A percentile compares a stretch with the other conserved stretches of the same genome.
Conservation (phyloP, 2,797 vertebrate genomes). For the Microctenopoma steveboyesi region DNA sequence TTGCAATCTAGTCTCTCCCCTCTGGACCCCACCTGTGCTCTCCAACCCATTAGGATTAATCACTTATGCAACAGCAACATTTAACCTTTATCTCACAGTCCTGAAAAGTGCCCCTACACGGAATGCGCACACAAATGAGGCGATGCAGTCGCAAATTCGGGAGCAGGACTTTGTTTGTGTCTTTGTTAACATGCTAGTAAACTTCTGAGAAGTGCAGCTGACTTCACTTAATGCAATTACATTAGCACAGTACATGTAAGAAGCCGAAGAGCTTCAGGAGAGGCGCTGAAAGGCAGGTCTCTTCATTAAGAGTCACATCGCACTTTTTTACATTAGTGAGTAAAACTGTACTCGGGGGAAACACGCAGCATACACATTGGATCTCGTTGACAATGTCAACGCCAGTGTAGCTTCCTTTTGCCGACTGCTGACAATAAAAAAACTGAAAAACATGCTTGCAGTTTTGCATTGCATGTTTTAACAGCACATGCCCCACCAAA, state of each 20-base stretch:
- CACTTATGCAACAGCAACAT: slow-evolving; percentile 59
- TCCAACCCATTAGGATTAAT: slow-evolving; percentile 71
- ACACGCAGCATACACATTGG: slow-evolving; percentile 39
- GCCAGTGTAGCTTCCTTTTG: slow-evolving; percentile 4
- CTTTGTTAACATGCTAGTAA: slow-evolving; percentile 52
- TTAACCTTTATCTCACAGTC: slow-evolving; percentile 73
- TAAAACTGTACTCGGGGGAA: slow-evolving; percentile 30
- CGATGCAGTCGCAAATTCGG: slow-evolving; percentile 23
- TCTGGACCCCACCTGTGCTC: slow-evolving; percentile 68
- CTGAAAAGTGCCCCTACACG: slow-evolving; percentile 62
- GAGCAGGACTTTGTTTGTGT: slow-evolving; percentile 30
- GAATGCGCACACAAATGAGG: slow-evolving; percentile 40
- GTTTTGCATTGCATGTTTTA: slow-evolving; percentile 50
- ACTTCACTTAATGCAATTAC: slow-evolving; percentile 76
- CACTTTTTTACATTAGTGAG: slow-evolving; percentile 54
- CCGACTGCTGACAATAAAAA: slow-evolving; percentile 42
- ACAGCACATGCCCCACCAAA: slow-evolving; percentile 45
- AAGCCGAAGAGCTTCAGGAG: slow-evolving; percentile 65
- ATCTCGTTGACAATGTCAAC: slow-evolving; percentile 38
- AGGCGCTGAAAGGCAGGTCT: slow-evolving; percentile 67
- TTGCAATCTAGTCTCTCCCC: slow-evolving; percentile 48
- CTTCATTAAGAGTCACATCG: slow-evolving; percentile 70
- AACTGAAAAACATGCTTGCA: slow-evolving; percentile 8
- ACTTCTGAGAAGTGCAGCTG: slow-evolving; percentile 73
- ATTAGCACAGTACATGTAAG: slow-evolving; percentile 65